A percentile compares a stretch with the other conserved stretches of the same genome.
Conservation (phyloP, 2,113 vertebrate genomes). For the Callorhinus ursinus region DNA sequence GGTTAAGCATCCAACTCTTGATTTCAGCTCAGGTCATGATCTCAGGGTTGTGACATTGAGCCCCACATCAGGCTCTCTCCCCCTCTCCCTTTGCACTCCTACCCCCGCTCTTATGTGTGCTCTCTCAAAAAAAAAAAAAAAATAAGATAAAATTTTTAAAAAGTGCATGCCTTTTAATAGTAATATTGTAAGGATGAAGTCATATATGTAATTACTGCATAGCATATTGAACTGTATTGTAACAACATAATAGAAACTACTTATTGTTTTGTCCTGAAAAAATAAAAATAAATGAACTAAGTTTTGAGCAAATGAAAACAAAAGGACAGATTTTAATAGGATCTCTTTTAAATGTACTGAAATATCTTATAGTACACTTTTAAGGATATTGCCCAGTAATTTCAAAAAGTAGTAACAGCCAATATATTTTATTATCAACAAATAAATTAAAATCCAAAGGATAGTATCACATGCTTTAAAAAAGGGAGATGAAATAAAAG, state of each 20-base stretch:
- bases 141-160: neutral
- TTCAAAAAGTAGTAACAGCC: neutral
- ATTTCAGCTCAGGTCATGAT: neutral
- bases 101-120: neutral
- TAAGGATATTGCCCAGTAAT: neutral
- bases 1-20: neutral
- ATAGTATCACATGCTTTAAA: conserved; percentile 1
- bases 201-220: neutral
- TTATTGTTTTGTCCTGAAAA: neutral
- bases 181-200: neutral
- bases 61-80: neutral
- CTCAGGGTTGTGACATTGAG: neutral
- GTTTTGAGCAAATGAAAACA: neutral
- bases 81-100: neutral
- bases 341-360: conserved; percentile 4
- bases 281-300: neutral
- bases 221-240: neutral
- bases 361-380: neutral
- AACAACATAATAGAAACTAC: neutral
- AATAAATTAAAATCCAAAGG: conserved; percentile 35
- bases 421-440: conserved; percentile 23
- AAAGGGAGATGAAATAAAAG: conserved; percentile 27
- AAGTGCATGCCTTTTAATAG: no score
- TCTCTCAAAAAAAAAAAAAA: neutral
- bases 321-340: conserved; percentile 35